These are phyloP conservation scores for Synanthedon formicaeformis DNA, from an alignment of 2,888 invertebrate genomes.

Conservation along the genomic window DNA sequence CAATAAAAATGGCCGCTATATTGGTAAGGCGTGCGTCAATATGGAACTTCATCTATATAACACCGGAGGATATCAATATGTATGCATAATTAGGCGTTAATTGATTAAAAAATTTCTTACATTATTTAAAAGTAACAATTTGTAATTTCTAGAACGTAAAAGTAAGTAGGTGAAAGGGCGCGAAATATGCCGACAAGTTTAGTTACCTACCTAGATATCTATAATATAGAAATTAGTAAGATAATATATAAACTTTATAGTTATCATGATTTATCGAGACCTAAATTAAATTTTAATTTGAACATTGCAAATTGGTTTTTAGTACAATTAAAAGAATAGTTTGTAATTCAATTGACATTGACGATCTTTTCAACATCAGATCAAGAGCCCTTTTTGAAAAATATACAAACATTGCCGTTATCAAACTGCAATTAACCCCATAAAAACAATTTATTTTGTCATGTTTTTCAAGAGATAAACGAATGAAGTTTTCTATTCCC, in stretches of 20 bases:
- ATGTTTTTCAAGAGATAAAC: too few species aligned
- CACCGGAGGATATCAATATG: not conserved
- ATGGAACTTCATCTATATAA: constrained; percentile 25
- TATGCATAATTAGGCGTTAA: not conserved
- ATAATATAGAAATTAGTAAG: not conserved
- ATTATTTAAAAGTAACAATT: not conserved
- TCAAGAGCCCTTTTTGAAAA: not conserved
- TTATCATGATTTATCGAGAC: too few species aligned
- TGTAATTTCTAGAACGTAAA: not conserved
- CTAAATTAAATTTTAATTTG: not conserved
- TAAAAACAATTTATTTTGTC: too few species aligned
- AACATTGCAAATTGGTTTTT: not conserved
- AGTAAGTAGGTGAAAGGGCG: constrained; percentile 58
- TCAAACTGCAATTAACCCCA: too few species aligned
- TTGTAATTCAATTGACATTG: not conserved
- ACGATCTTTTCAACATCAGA: not conserved
- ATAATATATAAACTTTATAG: too few species aligned
- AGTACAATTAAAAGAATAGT: not conserved
- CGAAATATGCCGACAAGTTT: constrained; percentile 39
- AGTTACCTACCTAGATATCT: not conserved
- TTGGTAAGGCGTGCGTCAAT: constrained; percentile 69
- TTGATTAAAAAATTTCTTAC: not conserved
- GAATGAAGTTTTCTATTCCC: too few species aligned
- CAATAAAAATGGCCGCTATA: constrained; percentile 69
- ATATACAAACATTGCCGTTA: not conserved